Conservation (phyloP, 2,888 invertebrate genomes). For the Chrysolina oricalcia region DNA sequence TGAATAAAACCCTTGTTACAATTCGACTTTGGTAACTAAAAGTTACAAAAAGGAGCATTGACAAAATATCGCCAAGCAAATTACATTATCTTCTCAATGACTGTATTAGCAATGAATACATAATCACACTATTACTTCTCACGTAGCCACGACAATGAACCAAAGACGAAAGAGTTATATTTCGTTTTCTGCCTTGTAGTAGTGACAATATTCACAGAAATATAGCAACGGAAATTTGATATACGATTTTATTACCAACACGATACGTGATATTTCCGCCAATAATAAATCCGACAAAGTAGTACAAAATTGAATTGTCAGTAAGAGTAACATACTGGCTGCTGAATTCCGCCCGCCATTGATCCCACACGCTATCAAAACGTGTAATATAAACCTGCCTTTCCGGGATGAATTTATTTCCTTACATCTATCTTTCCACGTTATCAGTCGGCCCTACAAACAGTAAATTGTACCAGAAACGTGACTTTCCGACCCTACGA, state of each 20-base stretch:
- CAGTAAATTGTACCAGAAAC: conserved; percentile 57
- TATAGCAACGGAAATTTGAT: neutral
- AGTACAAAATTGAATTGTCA: conserved; percentile 46
- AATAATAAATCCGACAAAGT: conserved; percentile 34
- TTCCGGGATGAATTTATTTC: conserved; percentile 52
- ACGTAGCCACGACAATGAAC: too few species aligned
- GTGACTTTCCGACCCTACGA: conserved; percentile 52
- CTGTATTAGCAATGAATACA: too few species aligned
- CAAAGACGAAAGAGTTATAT: too few species aligned
- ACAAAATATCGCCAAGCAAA: too few species aligned
- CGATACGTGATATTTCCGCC: conserved; percentile 34
- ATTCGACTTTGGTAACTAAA: too few species aligned
- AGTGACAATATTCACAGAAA: neutral
- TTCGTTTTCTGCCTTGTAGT: neutral
- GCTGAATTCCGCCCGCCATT: conserved; percentile 26
- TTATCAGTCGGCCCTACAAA: conserved; percentile 58
- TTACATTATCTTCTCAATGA: too few species aligned
- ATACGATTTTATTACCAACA: neutral
- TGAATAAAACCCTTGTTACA: too few species aligned
- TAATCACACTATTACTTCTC: too few species aligned
- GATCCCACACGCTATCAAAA: conserved; percentile 36
- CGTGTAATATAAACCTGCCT: conserved; percentile 34
- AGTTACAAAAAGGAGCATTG: too few species aligned
- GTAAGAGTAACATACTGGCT: conserved; percentile 39
- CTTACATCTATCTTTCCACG: conserved; percentile 54